These are phyloP conservation scores for Nephrotoma appendiculata DNA, from an alignment of 2,888 invertebrate genomes.

Conservation along the genomic window DNA sequence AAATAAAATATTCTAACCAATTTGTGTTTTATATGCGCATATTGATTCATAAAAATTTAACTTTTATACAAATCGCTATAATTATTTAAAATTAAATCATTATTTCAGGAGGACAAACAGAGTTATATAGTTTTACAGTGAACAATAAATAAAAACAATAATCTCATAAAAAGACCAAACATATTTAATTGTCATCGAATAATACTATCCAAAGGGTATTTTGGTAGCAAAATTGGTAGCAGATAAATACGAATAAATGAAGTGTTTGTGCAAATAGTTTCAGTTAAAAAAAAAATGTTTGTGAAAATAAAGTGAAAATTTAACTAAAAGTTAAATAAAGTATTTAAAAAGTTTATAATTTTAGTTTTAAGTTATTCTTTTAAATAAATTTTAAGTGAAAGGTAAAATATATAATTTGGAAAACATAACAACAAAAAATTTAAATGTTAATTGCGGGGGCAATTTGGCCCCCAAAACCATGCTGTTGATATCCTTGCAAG, in stretches of 20 bases:
- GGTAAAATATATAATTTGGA: background rate
- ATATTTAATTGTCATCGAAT: background rate
- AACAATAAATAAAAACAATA: background rate
- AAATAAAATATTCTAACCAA: background rate
- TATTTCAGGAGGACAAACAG: background rate
- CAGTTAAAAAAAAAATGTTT: background rate
- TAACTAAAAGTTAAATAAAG: background rate
- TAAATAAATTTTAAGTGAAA: background rate
- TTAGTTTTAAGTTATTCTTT: background rate
- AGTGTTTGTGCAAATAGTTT: background rate
- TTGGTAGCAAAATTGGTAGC: background rate
- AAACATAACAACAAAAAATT: background rate
- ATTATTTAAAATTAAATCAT: background rate
- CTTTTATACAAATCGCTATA: background rate
- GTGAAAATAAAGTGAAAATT: background rate
- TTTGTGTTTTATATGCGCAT: background rate
- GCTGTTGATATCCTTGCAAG: background rate
- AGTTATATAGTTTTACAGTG: background rate
- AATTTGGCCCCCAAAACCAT: conserved; percentile 1
- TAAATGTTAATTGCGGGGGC: background rate
- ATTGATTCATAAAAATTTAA: background rate
- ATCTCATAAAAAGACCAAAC: background rate
- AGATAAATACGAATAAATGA: background rate
- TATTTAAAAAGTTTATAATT: background rate
- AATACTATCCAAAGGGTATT: background rate